Base-by-base conservation (phyloP, 23 tunicate species). In the Phallusia fumigata region DNA sequence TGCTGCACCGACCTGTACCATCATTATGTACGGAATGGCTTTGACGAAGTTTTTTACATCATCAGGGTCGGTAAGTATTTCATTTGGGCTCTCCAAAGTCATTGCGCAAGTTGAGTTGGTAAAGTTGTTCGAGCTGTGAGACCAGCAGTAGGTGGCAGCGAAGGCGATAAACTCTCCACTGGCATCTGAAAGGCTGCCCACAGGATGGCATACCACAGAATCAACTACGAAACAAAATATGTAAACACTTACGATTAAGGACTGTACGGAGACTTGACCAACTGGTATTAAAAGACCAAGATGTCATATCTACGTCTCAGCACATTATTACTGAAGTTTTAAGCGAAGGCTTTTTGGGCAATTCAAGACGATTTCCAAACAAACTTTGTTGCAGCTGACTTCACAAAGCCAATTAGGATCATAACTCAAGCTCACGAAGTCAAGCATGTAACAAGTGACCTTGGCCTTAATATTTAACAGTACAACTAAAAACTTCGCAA, bases 91-190 rank as follows among this genome's bases (percentile, higher is more conserved):
- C 3, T 58, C 69, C 16, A 8, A 1, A 5, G 77, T 74, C 11
- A 33, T 1, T 21, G 26, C 30, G 40, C 40, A 33, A 21, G 77
- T 21, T 2, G 53, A 32, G 10, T 40, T 40, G 10, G 47, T 40
- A 40, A 40, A 40, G 47, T 40, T 40, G 47, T 40, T 40, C 28
- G 44, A 49, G n/a, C 33, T 31, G 32, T 31, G 30, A 11, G 65
- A 82, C 91, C 91, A 88, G 32, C 91, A 88, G 64, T 76, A 88
- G 31, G 83, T 32, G 5, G 76, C 40, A 33, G 91, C 86, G 76
- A 72, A 88, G 8, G 58, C n/a, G 19, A 88, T 82, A 53, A 88
- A 82, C 12, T 69, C 81, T 6, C 58, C 83, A 47, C 52, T 53
- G 15, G 33, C 51, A 15, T 32, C 85, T 16, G 76, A 28, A 21